Evolutionary conservation across 2,797 vertebrate species (phyloP), one percentile per base, ranked within the genome.

Genomic region (Cossypha caffra): DNA sequence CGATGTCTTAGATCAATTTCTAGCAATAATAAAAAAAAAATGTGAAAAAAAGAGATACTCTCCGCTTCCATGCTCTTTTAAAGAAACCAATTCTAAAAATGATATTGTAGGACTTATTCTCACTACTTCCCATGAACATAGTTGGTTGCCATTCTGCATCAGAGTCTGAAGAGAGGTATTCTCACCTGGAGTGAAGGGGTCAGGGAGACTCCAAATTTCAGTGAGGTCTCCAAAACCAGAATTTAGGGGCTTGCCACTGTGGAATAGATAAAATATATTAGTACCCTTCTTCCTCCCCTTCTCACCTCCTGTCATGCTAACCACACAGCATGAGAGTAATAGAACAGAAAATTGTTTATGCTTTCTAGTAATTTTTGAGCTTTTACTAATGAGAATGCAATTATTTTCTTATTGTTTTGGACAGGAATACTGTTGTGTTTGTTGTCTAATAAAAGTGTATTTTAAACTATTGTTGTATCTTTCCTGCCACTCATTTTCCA

Each of bases 401-500:
- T 4, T 72, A 33, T 80, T 52, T 75, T n/a, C 12, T 17, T 50
- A 4, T 12, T 63, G 4, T 1, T 89, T 88, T 45, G 10, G 31
- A 16, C 11, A 17, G 1, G 0, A 77, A 50, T 68, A 54, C 40
- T 51, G 6, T 9, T 19, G 33, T 51, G 14, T 64, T 89, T 74
- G 4, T 40, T 86, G 2, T 15, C 19, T 35, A 40, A 74, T 33
- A 31, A 17, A 55, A 85, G 5, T 21, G 1, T 4, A 16, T 11
- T 74, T 77, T 76, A 79, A 37, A 29, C 17, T 28, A 20, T 35
- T 63, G 13, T 10, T 3, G 0, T 48, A n/a, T 29, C 40, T 64
- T 76, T 62, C 21, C 28, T 0, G 0, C 0, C 7, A 11, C 24
- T 78, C 1, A 5, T n/a, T 74, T 55, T 58, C 38, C 23, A 14